Percentiles rank a stretch among this genome's conserved stretches.
Conservation (phyloP, 2,113 vertebrate genomes). For the Crotalus helleri region DNA sequence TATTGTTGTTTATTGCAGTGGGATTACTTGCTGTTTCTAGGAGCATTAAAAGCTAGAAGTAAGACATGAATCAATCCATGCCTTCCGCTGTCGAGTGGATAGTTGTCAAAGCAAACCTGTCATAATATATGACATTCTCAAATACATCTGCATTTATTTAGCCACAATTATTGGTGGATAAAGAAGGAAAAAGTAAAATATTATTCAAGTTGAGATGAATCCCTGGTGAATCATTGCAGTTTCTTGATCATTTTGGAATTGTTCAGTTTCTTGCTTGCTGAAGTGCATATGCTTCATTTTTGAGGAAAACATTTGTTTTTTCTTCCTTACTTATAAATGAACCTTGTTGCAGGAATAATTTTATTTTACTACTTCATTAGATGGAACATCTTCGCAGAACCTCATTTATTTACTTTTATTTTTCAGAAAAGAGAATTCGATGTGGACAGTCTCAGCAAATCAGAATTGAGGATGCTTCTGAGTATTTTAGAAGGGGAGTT, state of each 20-base stretch:
- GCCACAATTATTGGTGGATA: neutral
- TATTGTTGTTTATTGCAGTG: neutral
- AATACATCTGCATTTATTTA: neutral
- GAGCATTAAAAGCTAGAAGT: neutral
- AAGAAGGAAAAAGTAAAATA: neutral
- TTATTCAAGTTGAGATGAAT: neutral
- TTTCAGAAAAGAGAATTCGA: conserved; percentile 93
- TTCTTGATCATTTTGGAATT: neutral
- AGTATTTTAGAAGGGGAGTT: conserved; percentile 97
- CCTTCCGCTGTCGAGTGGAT: neutral
- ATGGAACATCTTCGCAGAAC: neutral
- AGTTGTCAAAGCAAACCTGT: neutral
- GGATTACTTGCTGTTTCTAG: neutral
- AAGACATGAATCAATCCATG: neutral
- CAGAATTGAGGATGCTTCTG: conserved; percentile 89
- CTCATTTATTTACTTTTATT: conserved; percentile 50
- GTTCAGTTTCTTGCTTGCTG: neutral
- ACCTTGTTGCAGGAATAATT: neutral
- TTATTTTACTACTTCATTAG: neutral
- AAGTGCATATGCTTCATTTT: neutral
- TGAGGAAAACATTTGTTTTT: neutral
- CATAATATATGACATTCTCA: neutral
- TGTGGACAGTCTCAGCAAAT: conserved; percentile 93
- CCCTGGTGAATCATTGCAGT: neutral
- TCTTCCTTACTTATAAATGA: neutral